A percentile compares a stretch with the other conserved stretches of the same genome.
Conservation (phyloP, 2,888 invertebrate genomes). For the Lochmaea capreae region DNA sequence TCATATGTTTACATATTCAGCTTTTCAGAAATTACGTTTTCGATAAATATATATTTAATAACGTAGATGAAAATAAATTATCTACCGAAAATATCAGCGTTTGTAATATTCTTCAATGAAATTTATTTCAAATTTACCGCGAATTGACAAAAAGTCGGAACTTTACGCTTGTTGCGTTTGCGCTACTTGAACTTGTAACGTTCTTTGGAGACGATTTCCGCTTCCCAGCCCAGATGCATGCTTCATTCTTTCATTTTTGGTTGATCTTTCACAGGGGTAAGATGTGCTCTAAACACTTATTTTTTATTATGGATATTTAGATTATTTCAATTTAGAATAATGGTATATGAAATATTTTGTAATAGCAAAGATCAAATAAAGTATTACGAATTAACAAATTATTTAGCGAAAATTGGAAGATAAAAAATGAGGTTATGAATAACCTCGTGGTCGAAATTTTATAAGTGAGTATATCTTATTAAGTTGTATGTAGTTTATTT, state of each 20-base stretch:
- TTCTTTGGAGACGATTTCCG: neutral
- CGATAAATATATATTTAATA: no score
- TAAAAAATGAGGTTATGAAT: neutral
- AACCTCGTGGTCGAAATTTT: neutral
- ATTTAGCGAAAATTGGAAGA: neutral
- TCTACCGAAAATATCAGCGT: no score
- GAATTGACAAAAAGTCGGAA: neutral
- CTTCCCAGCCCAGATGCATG: neutral
- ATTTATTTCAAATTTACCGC: neutral
- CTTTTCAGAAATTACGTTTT: no score
- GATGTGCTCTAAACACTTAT: neutral
- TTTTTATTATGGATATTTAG: neutral
- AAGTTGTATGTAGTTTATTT: neutral
- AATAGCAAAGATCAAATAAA: neutral
- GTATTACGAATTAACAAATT: neutral
- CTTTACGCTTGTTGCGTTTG: neutral
- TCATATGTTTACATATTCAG: no score
- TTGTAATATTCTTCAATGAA: no score
- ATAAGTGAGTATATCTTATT: neutral
- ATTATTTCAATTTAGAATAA: neutral
- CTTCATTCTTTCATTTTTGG: neutral
- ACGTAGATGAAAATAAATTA: no score
- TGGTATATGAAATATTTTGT: neutral
- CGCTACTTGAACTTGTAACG: neutral
- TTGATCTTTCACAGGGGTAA: neutral